Percentiles rank a stretch among this genome's conserved stretches.
Conservation (phyloP, 2,888 invertebrate species). For the Perithous albicinctus region DNA sequence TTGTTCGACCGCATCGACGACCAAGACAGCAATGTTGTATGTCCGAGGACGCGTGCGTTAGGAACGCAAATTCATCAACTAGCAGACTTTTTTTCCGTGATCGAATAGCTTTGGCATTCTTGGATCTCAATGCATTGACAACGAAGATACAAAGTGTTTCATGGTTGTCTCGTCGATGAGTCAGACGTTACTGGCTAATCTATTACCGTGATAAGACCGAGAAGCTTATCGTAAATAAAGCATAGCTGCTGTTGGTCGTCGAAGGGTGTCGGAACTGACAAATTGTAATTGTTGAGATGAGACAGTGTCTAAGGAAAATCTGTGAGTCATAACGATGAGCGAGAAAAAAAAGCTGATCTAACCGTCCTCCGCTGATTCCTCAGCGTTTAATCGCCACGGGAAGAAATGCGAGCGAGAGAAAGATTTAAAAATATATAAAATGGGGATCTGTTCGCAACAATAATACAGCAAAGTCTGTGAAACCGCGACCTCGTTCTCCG, state of each 20-base stretch:
- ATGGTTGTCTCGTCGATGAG: constrained; percentile 48
- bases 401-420: neutral
- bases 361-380: constrained; percentile 9
- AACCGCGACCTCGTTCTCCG: constrained; percentile 25
- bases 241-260: constrained; percentile 55
- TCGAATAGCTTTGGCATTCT: neutral
- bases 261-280: constrained; percentile 48
- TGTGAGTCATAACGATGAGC: constrained; percentile 26
- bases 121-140: neutral
- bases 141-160: neutral
- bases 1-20: constrained; percentile 16
- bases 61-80: neutral
- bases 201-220: constrained; percentile 42
- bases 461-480: neutral
- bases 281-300: constrained; percentile 19
- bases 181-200: constrained; percentile 45
- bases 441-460: neutral
- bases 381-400: constrained; percentile 1
- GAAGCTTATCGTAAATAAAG: constrained; percentile 18
- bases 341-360: constrained; percentile 19
- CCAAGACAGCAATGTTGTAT: constrained; percentile 4
- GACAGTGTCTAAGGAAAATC: neutral
- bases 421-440: neutral
- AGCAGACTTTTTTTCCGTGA: neutral
- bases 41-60: constrained; percentile 2